Base-by-base conservation (phyloP, 2,113 vertebrate species). In the Calypte anna region DNA sequence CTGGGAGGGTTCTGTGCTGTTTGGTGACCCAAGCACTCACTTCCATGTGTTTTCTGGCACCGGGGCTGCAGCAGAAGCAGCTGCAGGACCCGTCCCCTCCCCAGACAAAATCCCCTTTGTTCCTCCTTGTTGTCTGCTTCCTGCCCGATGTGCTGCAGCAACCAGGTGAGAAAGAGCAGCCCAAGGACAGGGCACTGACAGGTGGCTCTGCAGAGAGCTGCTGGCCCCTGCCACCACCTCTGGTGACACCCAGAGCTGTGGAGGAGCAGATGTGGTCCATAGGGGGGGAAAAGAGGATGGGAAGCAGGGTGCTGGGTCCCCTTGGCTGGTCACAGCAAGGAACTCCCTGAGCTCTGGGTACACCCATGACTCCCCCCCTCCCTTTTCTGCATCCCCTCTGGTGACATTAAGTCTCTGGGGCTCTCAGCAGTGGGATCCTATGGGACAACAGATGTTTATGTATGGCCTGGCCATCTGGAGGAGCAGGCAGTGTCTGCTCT, bases 101-200 rank as follows among this genome's bases (percentile, higher is more conserved):
- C 66, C 3, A 1, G 75, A 97, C 96, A 97, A 93, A 66, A 80
- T 82, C 75, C 22, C 88, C 90, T 97, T 97, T 97, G 96, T 97
- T 97, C 63, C 68, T 75, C 55, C 73, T 2, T 0, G 8, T 76
- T 70, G 95, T 59, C 88, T 62, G 61, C 80, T 95, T 95, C 90
- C 91, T 91, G 93, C 53, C 31, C 31, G 13, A 30, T 3, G 67
- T 33, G 96, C 90, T 19, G 59, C 91, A 79, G 66, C 28, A 91
- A 30, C 7, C 95, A 50, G 85, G 90, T 8, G 61, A 63, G 87
- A 58, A 27, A 27, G 82, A 95, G 92, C 92, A 86, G 94, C 69
- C 91, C 95, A 97, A 97, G 96, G 95, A 80, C 94, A 2, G 3
- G 5, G 72, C 0, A 82, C 80, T 94, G 95, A 91, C 85, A 94